Percentiles rank a stretch among this genome's conserved stretches.
phyloP scores from a whole-genome alignment of 1,140 invertebrate genomes.

The Drosophila fuyamai region DNA sequence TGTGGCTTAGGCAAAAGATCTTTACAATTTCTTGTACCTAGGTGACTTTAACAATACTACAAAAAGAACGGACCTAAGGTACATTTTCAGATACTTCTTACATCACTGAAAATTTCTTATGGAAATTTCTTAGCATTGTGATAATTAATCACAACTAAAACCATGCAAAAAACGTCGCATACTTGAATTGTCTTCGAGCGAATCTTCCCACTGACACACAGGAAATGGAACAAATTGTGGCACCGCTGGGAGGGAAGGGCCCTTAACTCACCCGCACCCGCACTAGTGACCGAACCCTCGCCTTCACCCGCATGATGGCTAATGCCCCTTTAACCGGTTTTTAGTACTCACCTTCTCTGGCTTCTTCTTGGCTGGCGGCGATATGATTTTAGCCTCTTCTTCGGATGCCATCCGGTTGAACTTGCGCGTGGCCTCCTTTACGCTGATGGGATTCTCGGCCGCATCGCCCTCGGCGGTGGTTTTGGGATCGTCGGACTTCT shows the following conservation, averaged over 20 bases:
- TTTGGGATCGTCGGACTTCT: slow-evolving; percentile 23
- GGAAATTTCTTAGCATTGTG: slow-evolving; percentile 19
- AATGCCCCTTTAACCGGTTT: slow-evolving; percentile 51
- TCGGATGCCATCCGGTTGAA: slow-evolving; percentile 96
- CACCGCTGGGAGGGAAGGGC: slow-evolving; percentile 11
- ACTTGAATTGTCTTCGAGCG: slow-evolving; percentile 23
- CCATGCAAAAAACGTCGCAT: slow-evolving; percentile 23
- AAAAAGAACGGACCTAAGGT: too few relatives aligned
- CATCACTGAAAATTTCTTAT: background rate
- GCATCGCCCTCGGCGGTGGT: slow-evolving; percentile 49
- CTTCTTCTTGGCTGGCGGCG: slow-evolving; percentile 87
- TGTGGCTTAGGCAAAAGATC: too few relatives aligned
- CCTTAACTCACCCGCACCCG: slow-evolving; percentile 9
- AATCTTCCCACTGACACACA: slow-evolving; percentile 45
- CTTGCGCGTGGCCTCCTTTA: slow-evolving; percentile 95
- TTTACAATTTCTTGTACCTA: too few relatives aligned
- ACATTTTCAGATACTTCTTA: background rate
- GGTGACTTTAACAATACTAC: too few relatives aligned
- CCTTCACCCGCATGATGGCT: slow-evolving; percentile 14
- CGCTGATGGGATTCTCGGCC: slow-evolving; percentile 89
- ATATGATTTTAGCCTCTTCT: slow-evolving; percentile 87
- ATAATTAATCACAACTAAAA: slow-evolving; percentile 60
- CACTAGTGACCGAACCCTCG: slow-evolving; percentile 14
- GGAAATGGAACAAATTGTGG: slow-evolving; percentile 49
- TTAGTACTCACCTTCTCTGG: slow-evolving; percentile 86